Evolutionary conservation across 2,797 vertebrate species (phyloP), one percentile per base, ranked within the genome.

Genomic region (Eulemur coronatus): DNA sequence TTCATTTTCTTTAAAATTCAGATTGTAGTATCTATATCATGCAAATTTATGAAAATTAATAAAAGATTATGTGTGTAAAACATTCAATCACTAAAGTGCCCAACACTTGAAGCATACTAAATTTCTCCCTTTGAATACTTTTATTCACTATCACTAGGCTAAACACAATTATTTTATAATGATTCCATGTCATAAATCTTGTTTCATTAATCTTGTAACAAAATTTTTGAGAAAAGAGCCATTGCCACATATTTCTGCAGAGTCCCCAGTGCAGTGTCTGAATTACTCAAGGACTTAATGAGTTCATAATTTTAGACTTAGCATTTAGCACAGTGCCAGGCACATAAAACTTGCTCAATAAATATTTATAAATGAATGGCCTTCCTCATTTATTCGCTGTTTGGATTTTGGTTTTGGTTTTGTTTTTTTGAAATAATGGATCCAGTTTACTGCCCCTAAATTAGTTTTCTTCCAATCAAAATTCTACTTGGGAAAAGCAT

Each of bases 151-250:
- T 63, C 5, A 73, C 52, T 70, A 72, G 75, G 8, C 4, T 63
- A 12, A 91, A 76, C 10, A 57, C 5, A 67, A 70, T 85, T 92
- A 75, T 76, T 91, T 96, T 95, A 41, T 85, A 78, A 57, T 93
- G 48, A 55, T 78, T 70, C 93, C 26, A 38, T 75, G 7, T 55
- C 30, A 65, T 85, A 95, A 59, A 35, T 55, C 82, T 92, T 89
- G 7, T 82, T 9, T 93, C 43, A 84, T 84, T 95, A 35, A 81
- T 70, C 5, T n/a, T 85, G 18, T 70, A 61, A 81, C 88, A 96
- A 88, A 88, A 84, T 48, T n/a, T 67, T n/a, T 85, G 67, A 96
- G 18, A 89, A 89, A 80, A 96, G 4, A 20, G 9, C 9, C 22
- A 88, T 7, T 30, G 24, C 26, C 33, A 76, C 14, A 4, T 89